phyloP scores from a whole-genome alignment of 64 coral and sea anemone genomes.

The Exaiptasia diaphana region DNA sequence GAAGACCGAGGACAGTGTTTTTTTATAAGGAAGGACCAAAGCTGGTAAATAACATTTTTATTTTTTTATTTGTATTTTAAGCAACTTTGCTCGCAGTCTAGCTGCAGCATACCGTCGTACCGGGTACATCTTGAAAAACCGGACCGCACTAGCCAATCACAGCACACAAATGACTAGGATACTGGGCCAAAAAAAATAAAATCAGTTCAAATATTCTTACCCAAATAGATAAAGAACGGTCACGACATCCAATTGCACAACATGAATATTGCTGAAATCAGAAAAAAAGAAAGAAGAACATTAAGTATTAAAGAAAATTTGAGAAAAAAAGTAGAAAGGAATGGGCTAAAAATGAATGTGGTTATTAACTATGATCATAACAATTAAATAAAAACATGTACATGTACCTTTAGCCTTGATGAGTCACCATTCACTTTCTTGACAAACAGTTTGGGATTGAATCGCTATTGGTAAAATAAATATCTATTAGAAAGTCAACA shows the following conservation, averaged over 20 bases:
- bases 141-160: no score
- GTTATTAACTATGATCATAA: not conserved
- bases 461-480: slow-evolving; percentile 63
- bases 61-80: no score
- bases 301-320: not conserved
- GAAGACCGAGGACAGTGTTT: no score
- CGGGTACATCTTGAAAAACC: no score
- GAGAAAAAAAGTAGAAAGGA: not conserved
- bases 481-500: no score
- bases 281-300: not conserved
- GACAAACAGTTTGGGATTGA: slow-evolving; percentile 87
- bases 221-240: slow-evolving; percentile 93
- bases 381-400: not conserved
- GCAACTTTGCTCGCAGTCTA: no score
- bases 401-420: slow-evolving; percentile 62
- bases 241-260: slow-evolving; percentile 97
- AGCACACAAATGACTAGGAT: no score
- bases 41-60: no score
- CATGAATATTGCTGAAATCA: slow-evolving; percentile 91
- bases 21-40: no score
- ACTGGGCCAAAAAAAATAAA: no score
- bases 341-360: not conserved
- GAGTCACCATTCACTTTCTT: slow-evolving; percentile 85
- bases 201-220: slow-evolving; percentile 62
- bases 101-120: no score